phyloP scores from a whole-genome alignment of 2,888 invertebrate species.

The Hesperia comma region DNA sequence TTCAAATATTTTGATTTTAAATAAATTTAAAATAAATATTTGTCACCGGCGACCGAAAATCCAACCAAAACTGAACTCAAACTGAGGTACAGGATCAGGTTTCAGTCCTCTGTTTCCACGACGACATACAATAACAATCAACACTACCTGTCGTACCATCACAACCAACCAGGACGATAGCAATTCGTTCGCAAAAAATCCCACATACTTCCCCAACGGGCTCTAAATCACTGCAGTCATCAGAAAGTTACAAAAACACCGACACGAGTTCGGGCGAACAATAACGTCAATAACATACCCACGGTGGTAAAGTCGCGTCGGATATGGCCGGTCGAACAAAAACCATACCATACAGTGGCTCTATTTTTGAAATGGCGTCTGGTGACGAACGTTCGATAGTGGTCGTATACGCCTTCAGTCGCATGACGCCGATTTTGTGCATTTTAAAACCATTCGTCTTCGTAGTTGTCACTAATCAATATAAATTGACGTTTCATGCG shows the following conservation, averaged over 20 bases:
- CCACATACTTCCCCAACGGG: not conserved
- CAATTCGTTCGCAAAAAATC: not conserved
- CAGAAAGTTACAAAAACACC: not conserved
- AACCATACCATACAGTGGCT: not conserved
- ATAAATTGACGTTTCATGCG: no score
- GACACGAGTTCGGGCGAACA: conserved; percentile 1
- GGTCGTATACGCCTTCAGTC: no score
- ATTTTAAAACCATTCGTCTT: no score
- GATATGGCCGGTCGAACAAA: conserved; percentile 2
- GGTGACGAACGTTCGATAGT: no score
- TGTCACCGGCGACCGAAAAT: no score
- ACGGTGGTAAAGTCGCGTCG: conserved; percentile 2
- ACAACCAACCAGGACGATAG: not conserved
- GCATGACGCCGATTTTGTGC: no score
- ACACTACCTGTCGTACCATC: not conserved
- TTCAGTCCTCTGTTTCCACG: not conserved
- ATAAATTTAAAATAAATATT: no score
- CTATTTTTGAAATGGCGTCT: no score
- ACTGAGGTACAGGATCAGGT: no score
- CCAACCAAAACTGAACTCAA: no score
- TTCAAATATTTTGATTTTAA: no score
- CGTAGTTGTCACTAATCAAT: no score
- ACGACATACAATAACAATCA: not conserved
- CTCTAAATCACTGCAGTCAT: conserved; percentile 2
- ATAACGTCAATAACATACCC: conserved; percentile 11